These are phyloP conservation scores for Eretmocerus hayati DNA, from an alignment of 2,888 invertebrate genomes.

Conservation along the genomic window DNA sequence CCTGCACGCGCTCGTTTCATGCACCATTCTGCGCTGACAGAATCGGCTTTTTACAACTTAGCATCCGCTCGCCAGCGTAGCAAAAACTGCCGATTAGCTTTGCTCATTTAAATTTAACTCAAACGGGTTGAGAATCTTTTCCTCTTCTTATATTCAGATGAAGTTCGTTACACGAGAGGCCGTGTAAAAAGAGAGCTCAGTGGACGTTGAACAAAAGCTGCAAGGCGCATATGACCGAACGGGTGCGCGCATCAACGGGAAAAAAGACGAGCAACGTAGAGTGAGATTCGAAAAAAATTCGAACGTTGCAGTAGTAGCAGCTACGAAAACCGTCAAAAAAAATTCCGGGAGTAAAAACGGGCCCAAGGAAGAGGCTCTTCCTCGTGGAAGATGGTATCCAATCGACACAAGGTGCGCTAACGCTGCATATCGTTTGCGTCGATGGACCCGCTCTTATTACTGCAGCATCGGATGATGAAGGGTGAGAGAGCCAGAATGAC, in stretches of 20 bases:
- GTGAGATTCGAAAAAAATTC: not conserved
- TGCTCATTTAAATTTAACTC: constrained; percentile 8
- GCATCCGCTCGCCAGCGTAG: not conserved
- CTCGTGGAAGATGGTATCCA: not conserved
- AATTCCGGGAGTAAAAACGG: not conserved
- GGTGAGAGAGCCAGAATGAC: constrained; percentile 30
- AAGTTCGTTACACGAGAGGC: constrained; percentile 4
- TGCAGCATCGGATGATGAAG: constrained; percentile 23
- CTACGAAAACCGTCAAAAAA: not conserved
- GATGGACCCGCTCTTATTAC: too few relatives aligned
- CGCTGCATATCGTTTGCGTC: not conserved
- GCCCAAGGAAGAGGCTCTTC: not conserved
- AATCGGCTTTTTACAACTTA: constrained; percentile 2
- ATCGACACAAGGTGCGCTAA: too few relatives aligned
- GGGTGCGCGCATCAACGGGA: not conserved
- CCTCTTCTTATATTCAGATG: not conserved
- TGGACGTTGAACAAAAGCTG: not conserved
- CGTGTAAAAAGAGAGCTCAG: too few relatives aligned
- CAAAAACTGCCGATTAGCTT: constrained; percentile 5
- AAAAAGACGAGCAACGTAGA: not conserved
- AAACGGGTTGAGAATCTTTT: not conserved
- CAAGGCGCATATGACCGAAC: not conserved
- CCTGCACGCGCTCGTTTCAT: too few relatives aligned
- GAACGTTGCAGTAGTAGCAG: not conserved
- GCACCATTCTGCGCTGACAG: constrained; percentile 1